Base-by-base conservation (phyloP, 37 sponge, comb jelly and placozoan genomes). In the Haliclona indistincta region DNA sequence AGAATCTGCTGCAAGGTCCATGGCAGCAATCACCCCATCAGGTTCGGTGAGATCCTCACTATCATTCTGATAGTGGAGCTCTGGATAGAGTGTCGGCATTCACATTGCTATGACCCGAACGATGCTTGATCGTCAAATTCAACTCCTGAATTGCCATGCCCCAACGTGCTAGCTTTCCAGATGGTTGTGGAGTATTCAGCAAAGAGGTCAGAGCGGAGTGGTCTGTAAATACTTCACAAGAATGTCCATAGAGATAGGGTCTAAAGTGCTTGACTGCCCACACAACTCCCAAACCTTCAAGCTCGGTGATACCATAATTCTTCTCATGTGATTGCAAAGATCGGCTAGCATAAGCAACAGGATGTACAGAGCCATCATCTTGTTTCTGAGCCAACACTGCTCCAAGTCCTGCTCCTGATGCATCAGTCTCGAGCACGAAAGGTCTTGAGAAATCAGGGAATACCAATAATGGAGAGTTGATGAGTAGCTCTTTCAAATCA, bases 331-430 rank as follows among this genome's bases (percentile, higher is more conserved):
- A 13, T 15, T 35, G 26, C 2, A 81, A 33, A 1, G 78, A 38
- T 23, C 81, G 47, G 64, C 87, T 81, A 15, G 76, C 76, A 60
- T 79, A 84, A 36, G 86, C 71, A 39, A 84, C 37, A 0, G 87
- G 81, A 6, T 36, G 71, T 4, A 17, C 8, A 2, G 1, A 47
- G 11, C 84, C 77, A 69, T 75, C 64, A 15, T 63, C 43, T n/a
- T 71, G 73, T 41, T 60, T 35, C 39, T 81, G 87, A 26, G 45
- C 68, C 40, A 78, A 32, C 20, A 78, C 79, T 54, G 79, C 69
- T 30, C 79, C 69, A 38, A 78, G 42, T 19, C 82, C 88, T n/a
- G 1, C 45, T 19, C 58, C 58, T 62, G 82, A 71, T 1, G 88
- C 82, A 76, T 82, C 77, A 0, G 77, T 76, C 20, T 69, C 63